Percentiles rank a stretch among this genome's conserved stretches.
Conservation (phyloP, 2,113 vertebrate species). For the Microtus oregoni region DNA sequence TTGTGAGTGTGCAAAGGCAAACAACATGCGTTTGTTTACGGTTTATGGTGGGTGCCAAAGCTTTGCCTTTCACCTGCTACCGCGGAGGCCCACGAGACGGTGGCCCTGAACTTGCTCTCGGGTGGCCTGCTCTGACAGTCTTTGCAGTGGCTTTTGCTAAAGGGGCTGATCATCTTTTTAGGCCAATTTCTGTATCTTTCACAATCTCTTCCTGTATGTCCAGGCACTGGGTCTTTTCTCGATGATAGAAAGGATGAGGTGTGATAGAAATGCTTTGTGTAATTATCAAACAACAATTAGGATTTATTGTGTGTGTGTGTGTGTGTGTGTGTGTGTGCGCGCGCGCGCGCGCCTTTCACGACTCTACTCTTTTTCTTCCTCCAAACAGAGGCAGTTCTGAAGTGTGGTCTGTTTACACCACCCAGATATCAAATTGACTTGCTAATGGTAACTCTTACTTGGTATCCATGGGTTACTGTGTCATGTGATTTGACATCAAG, state of each 20-base stretch:
- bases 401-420: constrained; percentile 96
- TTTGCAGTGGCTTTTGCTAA: constrained; percentile 47
- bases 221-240: constrained; percentile 57
- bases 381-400: constrained; percentile 89
- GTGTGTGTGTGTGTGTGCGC: background rate
- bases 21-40: background rate
- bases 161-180: constrained; percentile 66
- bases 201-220: constrained; percentile 66
- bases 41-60: background rate
- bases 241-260: constrained; percentile 73
- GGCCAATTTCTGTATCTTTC: constrained; percentile 74
- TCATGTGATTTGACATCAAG: constrained; percentile 99
- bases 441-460: constrained; percentile 99
- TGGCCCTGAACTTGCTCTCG: background rate
- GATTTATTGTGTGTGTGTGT: constrained; percentile 69
- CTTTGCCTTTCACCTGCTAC: constrained; percentile 19
- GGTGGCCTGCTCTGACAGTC: background rate
- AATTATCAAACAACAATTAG: constrained; percentile 85
- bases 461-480: constrained; percentile 99
- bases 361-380: constrained; percentile 84
- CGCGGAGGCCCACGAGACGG: constrained; percentile 50
- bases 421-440: constrained; percentile 99
- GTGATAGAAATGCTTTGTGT: constrained; percentile 82
- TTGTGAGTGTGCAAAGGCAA: background rate
- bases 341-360: constrained; percentile 80